These are phyloP conservation scores for Watsonalla cultraria DNA, from an alignment of 2,888 invertebrate genomes.

Conservation along the genomic window DNA sequence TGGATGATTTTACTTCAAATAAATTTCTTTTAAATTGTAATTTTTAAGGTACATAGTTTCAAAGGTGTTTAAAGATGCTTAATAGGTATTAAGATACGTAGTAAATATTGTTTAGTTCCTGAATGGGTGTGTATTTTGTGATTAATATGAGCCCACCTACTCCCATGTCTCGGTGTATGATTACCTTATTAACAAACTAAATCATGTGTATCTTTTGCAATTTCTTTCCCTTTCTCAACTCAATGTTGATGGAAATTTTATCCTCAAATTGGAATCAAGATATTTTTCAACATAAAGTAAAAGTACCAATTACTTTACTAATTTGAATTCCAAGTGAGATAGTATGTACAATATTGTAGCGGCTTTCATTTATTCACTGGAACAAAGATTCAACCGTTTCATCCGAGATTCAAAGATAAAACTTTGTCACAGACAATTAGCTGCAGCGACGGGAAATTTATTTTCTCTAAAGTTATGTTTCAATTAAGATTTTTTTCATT, in stretches of 20 bases:
- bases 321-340: neutral
- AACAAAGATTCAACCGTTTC: slow-evolving; percentile 39
- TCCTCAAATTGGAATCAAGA: too few relatives aligned
- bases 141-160: neutral
- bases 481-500: slow-evolving; percentile 17
- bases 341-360: slow-evolving; percentile 14
- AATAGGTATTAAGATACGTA: slow-evolving; percentile 7
- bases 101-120: slow-evolving; percentile 9
- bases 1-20: too few relatives aligned
- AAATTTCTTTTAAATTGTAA: too few relatives aligned
- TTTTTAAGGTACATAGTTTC: too few relatives aligned
- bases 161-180: neutral
- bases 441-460: slow-evolving; percentile 53
- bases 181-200: too few relatives aligned
- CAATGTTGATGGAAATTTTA: too few relatives aligned
- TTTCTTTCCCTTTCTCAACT: too few relatives aligned
- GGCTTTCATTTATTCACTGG: slow-evolving; percentile 50
- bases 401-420: slow-evolving; percentile 45
- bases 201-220: too few relatives aligned
- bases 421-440: slow-evolving; percentile 63
- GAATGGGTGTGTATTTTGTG: neutral
- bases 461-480: slow-evolving; percentile 22
- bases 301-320: neutral
- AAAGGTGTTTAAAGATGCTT: too few relatives aligned
- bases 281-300: neutral